Base-by-base conservation (phyloP, 1,140 invertebrate genomes). In the Micrasema longulum region DNA sequence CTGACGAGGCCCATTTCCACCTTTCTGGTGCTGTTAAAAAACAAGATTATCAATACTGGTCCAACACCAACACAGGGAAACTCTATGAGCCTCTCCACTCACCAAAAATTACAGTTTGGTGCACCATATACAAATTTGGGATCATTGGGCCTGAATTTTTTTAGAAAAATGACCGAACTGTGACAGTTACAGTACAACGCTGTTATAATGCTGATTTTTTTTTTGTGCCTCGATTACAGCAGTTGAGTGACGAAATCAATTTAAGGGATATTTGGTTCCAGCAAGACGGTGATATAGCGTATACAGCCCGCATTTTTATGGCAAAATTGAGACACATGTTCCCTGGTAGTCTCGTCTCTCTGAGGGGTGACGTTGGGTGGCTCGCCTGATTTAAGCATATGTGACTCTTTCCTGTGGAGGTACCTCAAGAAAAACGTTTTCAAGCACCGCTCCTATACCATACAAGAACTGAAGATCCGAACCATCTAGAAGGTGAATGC, bases 321-420 rank as follows among this genome's bases (percentile, higher is more conserved):
- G 36, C 36, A 38, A 38, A 38, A 38, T 38, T 38, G 36, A 38
- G 36, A 38, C 36, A 38, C 36, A 38, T 38, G 36, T 38, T 38
- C 36, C 36, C 36, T 38, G 36, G 5, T 38, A 7, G 36, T 38
- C 36, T 38, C 36, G 12, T 38, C 36, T 38, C 36, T 38, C 36
- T 38, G 36, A 38, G 36, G 36, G 12, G 12, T 38, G 36, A 38
- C 36, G 36, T 38, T 5, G 36, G 36, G 36, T 38, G 36, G 36
- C 36, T 12, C 36, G 36, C 36, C n/a, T n/a, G n/a, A n/a, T n/a
- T n/a, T n/a, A 12, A 38, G 36, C 36, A 38, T 38, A 12, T 38
- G 36, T 38, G 12, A 38, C 36, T 38, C 12, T 38, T 38, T 38
- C 36, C 36, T 12, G 36, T 38, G 36, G 36, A 12, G 36, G 36